Evolutionary conservation across 2,888 invertebrate genomes (phyloP).

Genomic region (Emesis castigata): DNA sequence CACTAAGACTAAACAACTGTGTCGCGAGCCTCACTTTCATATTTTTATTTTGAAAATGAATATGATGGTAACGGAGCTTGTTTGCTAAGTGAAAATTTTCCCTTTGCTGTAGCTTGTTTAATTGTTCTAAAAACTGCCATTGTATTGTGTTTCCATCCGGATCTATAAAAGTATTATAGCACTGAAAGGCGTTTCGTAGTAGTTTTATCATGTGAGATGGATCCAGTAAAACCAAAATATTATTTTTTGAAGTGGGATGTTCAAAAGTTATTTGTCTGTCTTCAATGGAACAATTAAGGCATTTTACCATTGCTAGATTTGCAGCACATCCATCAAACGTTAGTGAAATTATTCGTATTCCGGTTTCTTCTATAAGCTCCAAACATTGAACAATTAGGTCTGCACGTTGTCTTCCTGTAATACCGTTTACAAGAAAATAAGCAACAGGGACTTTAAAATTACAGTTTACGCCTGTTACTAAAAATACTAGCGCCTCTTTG

Average conservation of each 20-base stretch:
- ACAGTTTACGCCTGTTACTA: neutral
- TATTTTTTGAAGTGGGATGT: no score
- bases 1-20: no score
- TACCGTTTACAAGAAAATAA: neutral
- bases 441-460: neutral
- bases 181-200: no score
- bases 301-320: conserved; percentile 7
- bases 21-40: neutral
- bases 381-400: no score
- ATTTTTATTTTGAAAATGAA: neutral
- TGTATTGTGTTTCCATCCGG: no score
- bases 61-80: neutral
- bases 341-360: neutral
- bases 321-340: conserved; percentile 10
- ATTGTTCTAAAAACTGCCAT: no score
- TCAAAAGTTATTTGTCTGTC: neutral
- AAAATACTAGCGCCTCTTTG: neutral
- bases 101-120: neutral
- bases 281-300: neutral
- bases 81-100: conserved; percentile 1
- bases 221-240: no score
- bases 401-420: neutral
- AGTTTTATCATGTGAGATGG: no score
- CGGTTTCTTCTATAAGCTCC: no score
- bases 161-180: no score